phyloP scores from a whole-genome alignment of 2,797 vertebrate genomes.

The Pterois miles region DNA sequence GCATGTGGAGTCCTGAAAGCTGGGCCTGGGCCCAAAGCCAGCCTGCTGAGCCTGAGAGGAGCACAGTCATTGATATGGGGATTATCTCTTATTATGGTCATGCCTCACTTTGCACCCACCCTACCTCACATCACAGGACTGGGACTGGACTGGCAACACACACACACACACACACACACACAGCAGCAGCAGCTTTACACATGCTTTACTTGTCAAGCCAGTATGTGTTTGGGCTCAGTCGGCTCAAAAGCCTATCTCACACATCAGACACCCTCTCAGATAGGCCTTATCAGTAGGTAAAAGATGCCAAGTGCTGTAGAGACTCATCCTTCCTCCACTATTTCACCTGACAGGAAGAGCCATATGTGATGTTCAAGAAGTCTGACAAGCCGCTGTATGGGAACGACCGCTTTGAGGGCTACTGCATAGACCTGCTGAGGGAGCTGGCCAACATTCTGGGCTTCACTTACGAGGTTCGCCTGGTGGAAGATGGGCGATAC shows the following conservation, averaged over 20 bases:
- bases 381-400: conserved; percentile 97
- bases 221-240: conserved; percentile 18
- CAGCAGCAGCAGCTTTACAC: conserved; percentile 14
- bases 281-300: conserved; percentile 45
- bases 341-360: conserved; percentile 89
- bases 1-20: conserved; percentile 56
- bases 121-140: conserved; percentile 43
- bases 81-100: conserved; percentile 79
- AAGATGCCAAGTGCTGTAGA: conserved; percentile 32
- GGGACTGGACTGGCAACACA: conserved; percentile 2
- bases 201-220: conserved; percentile 13
- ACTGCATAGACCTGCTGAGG: conserved; percentile 95
- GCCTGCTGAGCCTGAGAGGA: conserved; percentile 54
- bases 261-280: conserved; percentile 47
- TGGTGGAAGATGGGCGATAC: conserved; percentile 96
- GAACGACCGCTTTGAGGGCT: conserved; percentile 97
- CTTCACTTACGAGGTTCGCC: conserved; percentile 94
- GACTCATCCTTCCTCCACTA: conserved; percentile 37
- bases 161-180: conserved; percentile 13
- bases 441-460: conserved; percentile 95
- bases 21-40: conserved; percentile 44
- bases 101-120: conserved; percentile 54
- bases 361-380: conserved; percentile 98
- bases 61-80: conserved; percentile 69
- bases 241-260: conserved; percentile 47